Evolutionary conservation across 2,888 invertebrate species (phyloP).

Genomic region (Allacma fusca): DNA sequence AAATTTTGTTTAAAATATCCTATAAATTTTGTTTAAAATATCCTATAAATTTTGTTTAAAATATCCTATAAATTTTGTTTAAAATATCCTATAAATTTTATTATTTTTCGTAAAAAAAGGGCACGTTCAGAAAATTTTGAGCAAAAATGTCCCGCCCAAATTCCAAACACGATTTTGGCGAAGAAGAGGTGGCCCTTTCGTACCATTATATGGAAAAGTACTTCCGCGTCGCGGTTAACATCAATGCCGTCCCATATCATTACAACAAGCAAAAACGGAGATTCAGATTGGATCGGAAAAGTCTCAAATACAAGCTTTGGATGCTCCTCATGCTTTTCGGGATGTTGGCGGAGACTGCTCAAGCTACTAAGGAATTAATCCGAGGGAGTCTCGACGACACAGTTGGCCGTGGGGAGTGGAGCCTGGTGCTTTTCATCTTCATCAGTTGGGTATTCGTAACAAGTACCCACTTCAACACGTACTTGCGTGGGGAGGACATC

Average conservation of each 20-base stretch:
- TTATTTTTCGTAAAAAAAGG: too few relatives aligned
- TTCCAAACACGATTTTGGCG: too few relatives aligned
- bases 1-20: too few relatives aligned
- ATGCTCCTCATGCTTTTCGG: background rate
- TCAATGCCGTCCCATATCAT: background rate
- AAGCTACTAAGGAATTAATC: background rate
- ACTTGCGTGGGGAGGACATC: background rate
- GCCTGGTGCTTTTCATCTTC: conserved; percentile 5
- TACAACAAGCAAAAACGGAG: background rate
- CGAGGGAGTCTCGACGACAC: background rate
- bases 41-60: too few relatives aligned
- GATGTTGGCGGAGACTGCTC: background rate
- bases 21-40: too few relatives aligned
- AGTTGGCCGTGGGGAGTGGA: background rate
- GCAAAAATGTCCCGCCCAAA: too few relatives aligned
- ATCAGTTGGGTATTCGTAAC: conserved; percentile 3
- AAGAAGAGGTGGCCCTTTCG: too few relatives aligned
- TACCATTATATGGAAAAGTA: conserved; percentile 10
- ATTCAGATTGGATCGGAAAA: background rate
- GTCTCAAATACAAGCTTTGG: background rate
- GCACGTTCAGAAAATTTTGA: too few relatives aligned
- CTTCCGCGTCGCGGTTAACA: background rate
- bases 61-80: too few relatives aligned
- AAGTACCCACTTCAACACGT: background rate
- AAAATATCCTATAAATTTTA: too few relatives aligned